phyloP scores from a whole-genome alignment of 2,888 invertebrate species.

The Noctuana brunneofusca region DNA sequence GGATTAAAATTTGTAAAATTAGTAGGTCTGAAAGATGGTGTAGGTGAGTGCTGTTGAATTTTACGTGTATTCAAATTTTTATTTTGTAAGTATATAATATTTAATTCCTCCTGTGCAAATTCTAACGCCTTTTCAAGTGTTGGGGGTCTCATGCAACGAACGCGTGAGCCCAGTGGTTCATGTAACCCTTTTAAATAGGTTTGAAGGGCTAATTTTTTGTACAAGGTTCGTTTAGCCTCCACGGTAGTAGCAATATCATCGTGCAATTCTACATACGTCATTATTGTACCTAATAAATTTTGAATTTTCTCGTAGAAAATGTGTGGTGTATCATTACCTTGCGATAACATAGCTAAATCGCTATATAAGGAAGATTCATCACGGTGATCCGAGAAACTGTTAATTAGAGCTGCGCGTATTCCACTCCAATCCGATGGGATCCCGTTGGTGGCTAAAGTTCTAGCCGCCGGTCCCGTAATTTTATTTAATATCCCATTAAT shows the following conservation, averaged over 20 bases:
- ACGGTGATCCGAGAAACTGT: conserved; percentile 44
- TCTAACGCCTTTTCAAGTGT: conserved; percentile 11
- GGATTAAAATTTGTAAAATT: no score
- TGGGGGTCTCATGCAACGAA: conserved; percentile 14
- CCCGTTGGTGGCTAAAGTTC: conserved; percentile 38
- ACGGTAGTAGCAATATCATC: conserved; percentile 6
- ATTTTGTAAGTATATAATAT: conserved; percentile 7
- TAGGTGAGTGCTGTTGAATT: no score
- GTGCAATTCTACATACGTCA: conserved; percentile 8
- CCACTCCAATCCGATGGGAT: conserved; percentile 38
- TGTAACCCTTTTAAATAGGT: conserved; percentile 7
- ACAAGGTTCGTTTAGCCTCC: conserved; percentile 14
- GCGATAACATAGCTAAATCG: conserved; percentile 36
- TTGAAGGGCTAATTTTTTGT: conserved; percentile 6
- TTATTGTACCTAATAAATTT: conserved; percentile 4
- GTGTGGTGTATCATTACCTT: conserved; percentile 6
- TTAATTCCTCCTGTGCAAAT: conserved; percentile 11
- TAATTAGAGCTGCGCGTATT: conserved; percentile 39
- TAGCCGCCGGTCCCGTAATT: conserved; percentile 38
- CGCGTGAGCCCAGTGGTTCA: conserved; percentile 16
- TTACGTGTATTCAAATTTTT: conserved; percentile 10
- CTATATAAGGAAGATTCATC: conserved; percentile 44
- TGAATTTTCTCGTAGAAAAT: conserved; percentile 15
- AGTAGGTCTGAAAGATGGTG: no score
- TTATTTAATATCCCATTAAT: conserved; percentile 41